Evolutionary conservation across 2,888 invertebrate genomes (phyloP), one percentile per base, ranked within the genome.

Genomic region (Lithosia quadra): DNA sequence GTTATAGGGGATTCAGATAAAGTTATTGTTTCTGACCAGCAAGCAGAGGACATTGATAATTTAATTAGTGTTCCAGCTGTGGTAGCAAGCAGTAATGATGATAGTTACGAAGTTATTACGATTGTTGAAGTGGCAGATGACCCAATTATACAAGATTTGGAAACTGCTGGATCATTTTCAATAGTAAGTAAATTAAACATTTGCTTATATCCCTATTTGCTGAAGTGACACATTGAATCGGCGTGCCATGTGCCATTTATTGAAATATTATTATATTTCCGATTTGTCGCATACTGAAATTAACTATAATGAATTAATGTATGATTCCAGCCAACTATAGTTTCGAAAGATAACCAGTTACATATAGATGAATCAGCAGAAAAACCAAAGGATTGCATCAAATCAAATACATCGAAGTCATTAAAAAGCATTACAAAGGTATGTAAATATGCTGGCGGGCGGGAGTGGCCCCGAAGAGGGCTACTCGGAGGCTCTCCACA

Each of bases 111-210:
- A 39, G 53, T 55, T 33, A 55, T 59, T n/a, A 63, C 65, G 24
- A 39, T 62, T 53, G 36, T 57, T 53, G 56, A 65, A 69, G 24
- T 55, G 5, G 49, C 39, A 61, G 61, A 65, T 39, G 64, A 33
- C 43, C 53, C 67, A 9, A 55, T 22, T 62, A 28, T 39, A 69
- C 64, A 57, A 39, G 60, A 59, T 21, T 22, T 18, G 56, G 60
- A 36, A 59, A 34, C 43, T 56, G 57, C 33, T 22, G 66, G 24
- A 67, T 11, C 36, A 11, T 43, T 67, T 66, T 22, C 58, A 15
- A 62, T 10, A 28, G 78, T 79, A 68, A 79, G 78, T 80, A 71
- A 33, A 61, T 10, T 43, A 21, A 62, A 28, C 10, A 55, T 21
- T 21, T 18, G 22, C n/a, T 21, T 18, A 53, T 22, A 22, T 34